Base-by-base conservation (phyloP, 2,113 vertebrate genomes). In the Alces alces region DNA sequence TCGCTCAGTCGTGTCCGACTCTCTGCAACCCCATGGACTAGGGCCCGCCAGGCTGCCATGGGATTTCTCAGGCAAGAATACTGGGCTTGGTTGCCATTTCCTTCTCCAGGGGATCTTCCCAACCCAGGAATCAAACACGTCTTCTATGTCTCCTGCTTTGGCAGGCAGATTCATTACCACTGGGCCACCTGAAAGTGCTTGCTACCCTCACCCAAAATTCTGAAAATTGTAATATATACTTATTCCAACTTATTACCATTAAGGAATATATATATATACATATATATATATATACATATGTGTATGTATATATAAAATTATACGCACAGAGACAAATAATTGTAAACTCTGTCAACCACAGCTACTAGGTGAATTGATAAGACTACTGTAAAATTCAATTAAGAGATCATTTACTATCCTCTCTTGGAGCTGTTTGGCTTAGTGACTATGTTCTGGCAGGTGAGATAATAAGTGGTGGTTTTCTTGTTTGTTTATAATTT, bases 1-100 rank as follows among this genome's bases (percentile, higher is more conserved):
- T 73, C 0, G 2, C 11, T 43, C 70, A 43, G 66, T 73, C 2
- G 1, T 43, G 5, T 73, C 21, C 0, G 0, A 43, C 70, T 25
- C 66, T 39, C 21, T 43, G 12, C 3, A 25, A 39, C 66, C 21
- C 36, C 2, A 0, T 43, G 21, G 70, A 43, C 36, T 43, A 11
- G 12, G 43, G n/a, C 21, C 70, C 1, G 0, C 70, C 21, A 73
- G 70, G 70, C 21, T 43, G 36, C 36, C 21, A 6, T 39, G 36
- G 11, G 21, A 73, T 73, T 25, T 73, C 36, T 73, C 66, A 73
- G 36, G 3, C 70, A 43, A 25, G 36, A 25, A 43, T 43, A 25
- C 21, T 73, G 36, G 11, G 6, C 11, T 25, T 23, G 6, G 36
- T 25, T 73, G 70, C 70, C 70, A 25, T 73, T 3, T 43, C 5